phyloP scores from a whole-genome alignment of 1,140 invertebrate genomes.

The Drosophila tropicalis region DNA sequence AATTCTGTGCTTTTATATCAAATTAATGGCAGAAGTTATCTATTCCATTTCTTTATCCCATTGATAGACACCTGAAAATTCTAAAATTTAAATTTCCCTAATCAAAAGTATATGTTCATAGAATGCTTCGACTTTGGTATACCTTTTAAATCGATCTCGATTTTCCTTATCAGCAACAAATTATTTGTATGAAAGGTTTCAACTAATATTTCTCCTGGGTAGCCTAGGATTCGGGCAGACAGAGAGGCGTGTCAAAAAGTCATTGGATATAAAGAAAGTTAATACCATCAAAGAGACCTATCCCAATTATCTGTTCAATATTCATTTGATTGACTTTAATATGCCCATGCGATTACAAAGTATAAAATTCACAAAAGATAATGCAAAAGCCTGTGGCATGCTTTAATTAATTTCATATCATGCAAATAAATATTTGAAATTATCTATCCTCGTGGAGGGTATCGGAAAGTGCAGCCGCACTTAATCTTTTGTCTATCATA shows the following conservation, averaged over 20 bases:
- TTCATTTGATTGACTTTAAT: neutral
- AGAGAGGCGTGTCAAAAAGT: no score
- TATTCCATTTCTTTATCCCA: neutral
- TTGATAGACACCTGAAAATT: neutral
- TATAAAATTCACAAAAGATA: neutral
- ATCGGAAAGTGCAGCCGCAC: neutral
- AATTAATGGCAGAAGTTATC: neutral
- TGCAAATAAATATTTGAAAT: neutral
- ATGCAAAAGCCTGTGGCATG: neutral
- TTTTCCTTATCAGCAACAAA: no score
- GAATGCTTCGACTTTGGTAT: neutral
- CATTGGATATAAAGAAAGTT: no score
- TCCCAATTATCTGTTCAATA: neutral
- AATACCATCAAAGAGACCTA: no score
- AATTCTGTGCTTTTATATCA: slow-evolving; percentile 1
- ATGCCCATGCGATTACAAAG: neutral
- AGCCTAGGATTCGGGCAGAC: no score
- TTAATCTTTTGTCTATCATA: neutral
- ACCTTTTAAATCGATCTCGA: neutral
- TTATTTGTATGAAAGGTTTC: no score
- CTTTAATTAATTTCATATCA: slow-evolving; percentile 5
- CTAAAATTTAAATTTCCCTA: neutral
- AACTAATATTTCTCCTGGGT: no score
- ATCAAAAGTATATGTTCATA: neutral
- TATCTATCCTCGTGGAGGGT: neutral